A percentile compares a stretch with the other conserved stretches of the same genome.
These are phyloP conservation scores for Ectobius pallidus DNA, from an alignment of 2,888 invertebrate genomes.

Conservation along the genomic window DNA sequence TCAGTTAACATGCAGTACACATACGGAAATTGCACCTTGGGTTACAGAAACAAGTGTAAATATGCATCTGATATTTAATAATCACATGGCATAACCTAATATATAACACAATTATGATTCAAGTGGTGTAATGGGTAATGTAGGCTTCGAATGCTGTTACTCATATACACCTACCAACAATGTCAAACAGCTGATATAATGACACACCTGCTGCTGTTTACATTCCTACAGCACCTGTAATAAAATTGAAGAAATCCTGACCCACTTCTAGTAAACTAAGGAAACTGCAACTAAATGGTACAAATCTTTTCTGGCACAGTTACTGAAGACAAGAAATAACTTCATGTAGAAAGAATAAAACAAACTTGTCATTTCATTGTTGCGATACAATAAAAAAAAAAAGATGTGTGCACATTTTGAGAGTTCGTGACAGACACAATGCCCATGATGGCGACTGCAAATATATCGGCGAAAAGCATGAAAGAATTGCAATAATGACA, in stretches of 20 bases:
- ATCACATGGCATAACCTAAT: no score
- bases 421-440: conserved; percentile 68
- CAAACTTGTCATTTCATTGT: not conserved
- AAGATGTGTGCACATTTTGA: conserved; percentile 42
- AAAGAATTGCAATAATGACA: conserved; percentile 19
- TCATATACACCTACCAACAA: not conserved
- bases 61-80: no score
- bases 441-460: conserved; percentile 65
- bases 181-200: conserved; percentile 18
- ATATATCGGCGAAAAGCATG: conserved; percentile 35
- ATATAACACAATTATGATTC: no score
- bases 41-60: no score
- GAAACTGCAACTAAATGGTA: no score
- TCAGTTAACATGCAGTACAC: no score
- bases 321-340: no score
- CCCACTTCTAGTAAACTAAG: conserved; percentile 9
- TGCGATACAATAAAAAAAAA: conserved; percentile 10
- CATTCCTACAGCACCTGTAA: conserved; percentile 29
- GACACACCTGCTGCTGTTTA: conserved; percentile 29
- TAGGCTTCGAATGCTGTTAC: no score
- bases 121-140: no score
- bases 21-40: no score
- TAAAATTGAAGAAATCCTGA: conserved; percentile 19
- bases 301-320: no score
- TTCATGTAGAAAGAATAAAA: no score